Conservation (phyloP, 2,888 invertebrate species). For the Endomychus coccineus region DNA sequence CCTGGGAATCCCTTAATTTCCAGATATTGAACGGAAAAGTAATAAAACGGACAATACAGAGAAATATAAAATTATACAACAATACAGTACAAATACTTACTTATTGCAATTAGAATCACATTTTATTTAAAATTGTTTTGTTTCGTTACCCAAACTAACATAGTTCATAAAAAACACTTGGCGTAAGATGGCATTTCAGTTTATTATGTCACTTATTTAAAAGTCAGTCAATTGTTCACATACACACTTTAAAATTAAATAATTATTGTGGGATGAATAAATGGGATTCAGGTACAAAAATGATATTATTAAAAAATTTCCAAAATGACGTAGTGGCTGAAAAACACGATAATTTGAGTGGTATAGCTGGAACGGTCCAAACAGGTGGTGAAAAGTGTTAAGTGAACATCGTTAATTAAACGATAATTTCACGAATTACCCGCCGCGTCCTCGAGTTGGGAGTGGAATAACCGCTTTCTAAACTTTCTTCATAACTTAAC, state of each 20-base stretch:
- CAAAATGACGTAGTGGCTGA: too few species aligned
- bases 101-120: conserved; percentile 40
- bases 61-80: conserved; percentile 26
- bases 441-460: conserved; percentile 87
- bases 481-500: conserved; percentile 85
- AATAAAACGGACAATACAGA: conserved; percentile 14
- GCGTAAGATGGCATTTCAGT: conserved; percentile 19
- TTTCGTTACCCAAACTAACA: conserved; percentile 1
- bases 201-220: conserved; percentile 4
- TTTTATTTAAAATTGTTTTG: conserved; percentile 26
- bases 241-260: too few species aligned
- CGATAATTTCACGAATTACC: conserved; percentile 92
- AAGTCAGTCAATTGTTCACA: too few species aligned
- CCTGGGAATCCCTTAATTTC: conserved; percentile 18
- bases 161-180: conserved; percentile 3
- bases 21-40: conserved; percentile 17
- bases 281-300: too few species aligned
- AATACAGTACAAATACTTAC: conserved; percentile 36
- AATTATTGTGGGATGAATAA: too few species aligned
- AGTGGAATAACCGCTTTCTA: conserved; percentile 90
- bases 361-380: too few species aligned
- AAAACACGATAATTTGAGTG: too few species aligned
- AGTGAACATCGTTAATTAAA: too few species aligned
- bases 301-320: too few species aligned
- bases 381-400: too few species aligned